These are phyloP conservation scores for Heliconius hermathena DNA, from an alignment of 1,140 invertebrate genomes.

Conservation along the genomic window DNA sequence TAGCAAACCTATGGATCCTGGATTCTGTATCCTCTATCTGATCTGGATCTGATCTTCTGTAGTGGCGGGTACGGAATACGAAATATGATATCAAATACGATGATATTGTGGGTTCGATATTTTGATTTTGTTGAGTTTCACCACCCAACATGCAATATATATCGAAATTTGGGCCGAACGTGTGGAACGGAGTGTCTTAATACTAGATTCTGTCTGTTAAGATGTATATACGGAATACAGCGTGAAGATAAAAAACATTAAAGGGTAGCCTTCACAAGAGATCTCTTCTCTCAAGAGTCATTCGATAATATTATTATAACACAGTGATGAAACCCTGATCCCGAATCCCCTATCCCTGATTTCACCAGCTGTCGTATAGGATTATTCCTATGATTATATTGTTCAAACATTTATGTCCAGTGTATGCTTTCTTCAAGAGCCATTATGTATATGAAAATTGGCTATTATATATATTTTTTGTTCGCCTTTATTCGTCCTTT, in stretches of 20 bases:
- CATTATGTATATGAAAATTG: slow-evolving; percentile 22
- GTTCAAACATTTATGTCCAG: slow-evolving; percentile 31
- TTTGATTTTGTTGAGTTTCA: too few relatives aligned
- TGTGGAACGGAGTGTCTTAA: background rate
- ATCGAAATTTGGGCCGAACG: too few relatives aligned
- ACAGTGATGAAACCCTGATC: slow-evolving; percentile 23
- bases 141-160: too few relatives aligned
- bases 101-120: too few relatives aligned
- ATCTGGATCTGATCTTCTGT: too few relatives aligned
- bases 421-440: slow-evolving; percentile 3
- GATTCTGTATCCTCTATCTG: too few relatives aligned
- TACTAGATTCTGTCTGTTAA: background rate
- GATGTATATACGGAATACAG: background rate
- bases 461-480: slow-evolving; percentile 24
- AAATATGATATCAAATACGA: too few relatives aligned
- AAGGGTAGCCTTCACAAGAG: background rate
- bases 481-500: slow-evolving; percentile 20
- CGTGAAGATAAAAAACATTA: background rate
- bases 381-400: slow-evolving; percentile 36
- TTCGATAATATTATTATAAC: slow-evolving; percentile 35
- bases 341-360: slow-evolving; percentile 12
- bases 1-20: too few relatives aligned
- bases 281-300: slow-evolving; percentile 3
- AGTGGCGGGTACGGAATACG: too few relatives aligned
- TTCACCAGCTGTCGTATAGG: slow-evolving; percentile 25